A percentile compares a stretch with the other conserved stretches of the same genome.
phyloP scores from a whole-genome alignment of 2,888 invertebrate genomes.

The Norana najaformis region DNA sequence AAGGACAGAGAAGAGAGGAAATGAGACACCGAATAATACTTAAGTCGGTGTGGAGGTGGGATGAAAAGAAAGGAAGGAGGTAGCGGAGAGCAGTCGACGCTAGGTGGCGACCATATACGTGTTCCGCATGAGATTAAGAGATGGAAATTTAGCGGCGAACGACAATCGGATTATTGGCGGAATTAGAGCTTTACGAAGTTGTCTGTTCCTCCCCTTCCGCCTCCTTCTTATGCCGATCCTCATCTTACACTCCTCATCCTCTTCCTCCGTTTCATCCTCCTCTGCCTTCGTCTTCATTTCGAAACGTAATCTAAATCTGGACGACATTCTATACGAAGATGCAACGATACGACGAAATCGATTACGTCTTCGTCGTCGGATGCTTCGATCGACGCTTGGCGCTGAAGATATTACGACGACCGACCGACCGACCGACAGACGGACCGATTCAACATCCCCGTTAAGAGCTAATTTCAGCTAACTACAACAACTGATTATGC shows the following conservation, averaged over 20 bases:
- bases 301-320: not conserved
- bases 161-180: constrained; percentile 13
- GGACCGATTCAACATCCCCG: not conserved
- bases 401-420: not conserved
- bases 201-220: constrained; percentile 1
- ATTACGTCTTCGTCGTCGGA: not conserved
- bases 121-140: constrained; percentile 1
- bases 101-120: not conserved
- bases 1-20: not conserved
- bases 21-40: not conserved
- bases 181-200: constrained; percentile 13
- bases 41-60: not conserved
- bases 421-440: too few relatives aligned
- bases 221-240: constrained; percentile 30
- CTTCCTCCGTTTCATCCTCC: constrained; percentile 27
- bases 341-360: not conserved
- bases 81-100: not conserved
- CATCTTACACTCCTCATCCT: constrained; percentile 28
- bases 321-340: not conserved
- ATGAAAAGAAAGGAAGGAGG: not conserved
- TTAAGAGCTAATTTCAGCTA: not conserved
- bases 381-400: not conserved
- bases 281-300: not conserved
- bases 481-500: not conserved
- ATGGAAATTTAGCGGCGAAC: constrained; percentile 1